Conservation (phyloP, 2,113 vertebrate species). For the Lonchura striata region DNA sequence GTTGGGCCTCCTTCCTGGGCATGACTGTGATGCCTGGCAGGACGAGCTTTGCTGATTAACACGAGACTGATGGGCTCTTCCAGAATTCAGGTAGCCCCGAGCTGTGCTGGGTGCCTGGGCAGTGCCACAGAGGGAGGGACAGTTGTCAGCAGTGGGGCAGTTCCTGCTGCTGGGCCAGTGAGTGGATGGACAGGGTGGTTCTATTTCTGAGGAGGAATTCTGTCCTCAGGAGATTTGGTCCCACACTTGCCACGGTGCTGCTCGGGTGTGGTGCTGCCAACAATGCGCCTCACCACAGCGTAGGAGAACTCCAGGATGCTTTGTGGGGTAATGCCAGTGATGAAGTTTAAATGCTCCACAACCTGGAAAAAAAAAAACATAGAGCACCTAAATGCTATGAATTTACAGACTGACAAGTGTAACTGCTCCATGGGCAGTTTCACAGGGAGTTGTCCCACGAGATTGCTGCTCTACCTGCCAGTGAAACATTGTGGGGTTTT, state of each 20-base stretch:
- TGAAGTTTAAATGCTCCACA: slow-evolving; percentile 80
- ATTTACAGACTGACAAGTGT: not conserved
- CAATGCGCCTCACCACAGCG: slow-evolving; percentile 74
- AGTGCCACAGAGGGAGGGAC: no score
- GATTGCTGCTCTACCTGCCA: not conserved
- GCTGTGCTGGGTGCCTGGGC: not conserved
- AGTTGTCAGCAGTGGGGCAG: accelerated
- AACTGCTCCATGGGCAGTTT: not conserved
- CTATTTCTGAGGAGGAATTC: not conserved
- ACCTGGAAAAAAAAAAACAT: slow-evolving; percentile 67
- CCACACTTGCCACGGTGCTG: not conserved
- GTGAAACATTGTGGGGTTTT: accelerated
- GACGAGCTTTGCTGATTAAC: not conserved
- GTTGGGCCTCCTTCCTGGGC: not conserved
- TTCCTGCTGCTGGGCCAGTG: accelerated
- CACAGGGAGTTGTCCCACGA: not conserved
- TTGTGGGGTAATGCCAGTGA: slow-evolving; percentile 85
- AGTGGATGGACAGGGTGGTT: accelerated
- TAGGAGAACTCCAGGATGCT: slow-evolving; percentile 83
- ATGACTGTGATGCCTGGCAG: accelerated
- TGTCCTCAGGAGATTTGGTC: not conserved
- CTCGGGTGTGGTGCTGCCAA: not conserved
- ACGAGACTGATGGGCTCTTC: accelerated
- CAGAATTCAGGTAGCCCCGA: not conserved
- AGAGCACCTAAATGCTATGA: accelerated